phyloP scores from a whole-genome alignment of 2,113 vertebrate species.

The Poeciliopsis turrubarensis region DNA sequence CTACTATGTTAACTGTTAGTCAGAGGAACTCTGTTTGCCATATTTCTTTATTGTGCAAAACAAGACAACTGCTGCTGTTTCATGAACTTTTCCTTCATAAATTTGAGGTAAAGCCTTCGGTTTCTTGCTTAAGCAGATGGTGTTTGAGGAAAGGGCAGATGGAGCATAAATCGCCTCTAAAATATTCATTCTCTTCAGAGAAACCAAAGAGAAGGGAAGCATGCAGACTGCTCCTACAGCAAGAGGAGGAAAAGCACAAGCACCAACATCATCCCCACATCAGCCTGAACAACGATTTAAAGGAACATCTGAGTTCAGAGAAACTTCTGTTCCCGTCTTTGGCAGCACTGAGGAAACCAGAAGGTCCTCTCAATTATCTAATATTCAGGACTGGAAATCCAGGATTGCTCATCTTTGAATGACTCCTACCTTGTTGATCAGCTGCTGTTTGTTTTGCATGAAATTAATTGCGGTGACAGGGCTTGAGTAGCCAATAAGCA shows the following conservation, averaged over 20 bases:
- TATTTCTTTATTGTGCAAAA: conserved; percentile 37
- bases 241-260: conserved; percentile 37
- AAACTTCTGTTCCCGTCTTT: conserved; percentile 13
- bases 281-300: conserved; percentile 10
- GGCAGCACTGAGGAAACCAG: conserved; percentile 5
- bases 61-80: conserved; percentile 32
- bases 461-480: conserved; percentile 82
- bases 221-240: conserved; percentile 32
- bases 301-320: conserved; percentile 23
- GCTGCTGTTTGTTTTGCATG: conserved; percentile 79
- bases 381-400: conserved; percentile 29
- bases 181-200: conserved; percentile 67
- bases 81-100: conserved; percentile 42
- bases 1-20: conserved; percentile 11
- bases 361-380: conserved; percentile 28
- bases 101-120: conserved; percentile 56
- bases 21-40: conserved; percentile 13
- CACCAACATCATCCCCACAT: conserved; percentile 42
- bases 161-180: conserved; percentile 71
- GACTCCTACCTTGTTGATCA: conserved; percentile 84
- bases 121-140: conserved; percentile 66
- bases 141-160: conserved; percentile 70
- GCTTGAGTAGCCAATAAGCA: conserved; percentile 79
- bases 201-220: conserved; percentile 56
- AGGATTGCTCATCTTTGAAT: conserved; percentile 28